Base-by-base conservation (phyloP, 1,140 invertebrate genomes). In the Hypothenemus hampei region DNA sequence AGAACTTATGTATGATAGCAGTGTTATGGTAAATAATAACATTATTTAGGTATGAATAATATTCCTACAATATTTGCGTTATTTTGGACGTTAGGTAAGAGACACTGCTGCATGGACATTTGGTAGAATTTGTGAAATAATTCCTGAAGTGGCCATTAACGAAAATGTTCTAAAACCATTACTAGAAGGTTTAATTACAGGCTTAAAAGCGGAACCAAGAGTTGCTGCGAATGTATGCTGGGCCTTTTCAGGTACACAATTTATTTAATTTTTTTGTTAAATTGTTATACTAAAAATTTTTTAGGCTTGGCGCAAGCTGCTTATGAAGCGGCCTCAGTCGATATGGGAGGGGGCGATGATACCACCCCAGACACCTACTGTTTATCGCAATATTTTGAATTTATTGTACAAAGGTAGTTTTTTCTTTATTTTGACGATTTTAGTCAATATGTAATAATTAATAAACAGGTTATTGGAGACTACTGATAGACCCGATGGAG, bases 151-250 rank as follows among this genome's bases (percentile, higher is more conserved):
- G 11, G 95, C 93, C 0, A 91, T 97, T n/a, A 94, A 91, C 72
- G 84, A 90, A 63, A 82, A 79, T 1, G 89, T 89, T 65, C 73
- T 98, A 15, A 84, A 87, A 67, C 85, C 88, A 4, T 69, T 99
- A 8, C 71, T 99, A 1, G 86, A 95, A 69, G 90, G 91, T 59
- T 79, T 99, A 18, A 84, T 97, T 0, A 86, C 86, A 63, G 92
- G 92, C 8, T 72, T 99, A 8, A 85, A 86, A 61, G 87, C 91
- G 16, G 95, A 98, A 70, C 93, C 97, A 0, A 77, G 96, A 22
- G 97, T 99, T 0, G 95, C 97, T 11, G 85, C 93, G 1, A 99
- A 99, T 77, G 93, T 98, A n/a, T 99, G 97, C 68, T 99, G 97
- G 97, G 96, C 97, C 0, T 93, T 99, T 62, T 95, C 91, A 35